Evolutionary conservation across 2,888 invertebrate species (phyloP), one percentile per base, ranked within the genome.

Genomic region (Pyrochroa serraticornis): DNA sequence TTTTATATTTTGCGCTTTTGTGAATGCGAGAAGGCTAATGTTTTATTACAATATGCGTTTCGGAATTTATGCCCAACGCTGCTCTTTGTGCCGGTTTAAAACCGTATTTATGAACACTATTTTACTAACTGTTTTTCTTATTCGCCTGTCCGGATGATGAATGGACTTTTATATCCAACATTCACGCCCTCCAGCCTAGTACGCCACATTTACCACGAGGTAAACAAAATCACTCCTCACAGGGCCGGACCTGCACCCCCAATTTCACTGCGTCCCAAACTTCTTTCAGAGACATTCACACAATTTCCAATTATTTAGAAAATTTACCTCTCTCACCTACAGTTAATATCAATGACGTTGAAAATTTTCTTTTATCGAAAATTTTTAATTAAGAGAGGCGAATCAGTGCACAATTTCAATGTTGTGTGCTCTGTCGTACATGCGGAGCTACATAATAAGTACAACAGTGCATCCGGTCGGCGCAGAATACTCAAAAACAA

Each of bases 1-100:
- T 65, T 65, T 64, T 62, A 60, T 58, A 60, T 52, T 59, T 62
- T 65, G 43, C 63, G 49, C 58, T 48, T 54, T 59, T 56, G 51
- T 43, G 50, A 46, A 55, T 55, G 46, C 54, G 59, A 45, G 45
- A 53, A 22, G 53, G 45, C 45, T 53, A 57, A 60, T 60, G 60
- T 60, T 60, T 60, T 60, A 60, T 60, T 60, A 56, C 60, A 60
- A 60, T 57, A 60, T 60, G 60, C 60, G 57, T 56, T 60, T 38
- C 34, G 39, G 48, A 60, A 60, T 60, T 60, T 60, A 60, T 53
- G 53, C 22, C 8, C 37, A 45, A 38, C 53, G 49, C 43, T 45
- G 45, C 46, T 39, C 46, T 54, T 59, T 49, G 54, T 50, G 42
- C 44, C 46, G 46, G 35, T 57, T 57, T 57, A 53, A 60, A 57